Base-by-base conservation (phyloP, 1,140 invertebrate species). In the Glossosoma conforme region DNA sequence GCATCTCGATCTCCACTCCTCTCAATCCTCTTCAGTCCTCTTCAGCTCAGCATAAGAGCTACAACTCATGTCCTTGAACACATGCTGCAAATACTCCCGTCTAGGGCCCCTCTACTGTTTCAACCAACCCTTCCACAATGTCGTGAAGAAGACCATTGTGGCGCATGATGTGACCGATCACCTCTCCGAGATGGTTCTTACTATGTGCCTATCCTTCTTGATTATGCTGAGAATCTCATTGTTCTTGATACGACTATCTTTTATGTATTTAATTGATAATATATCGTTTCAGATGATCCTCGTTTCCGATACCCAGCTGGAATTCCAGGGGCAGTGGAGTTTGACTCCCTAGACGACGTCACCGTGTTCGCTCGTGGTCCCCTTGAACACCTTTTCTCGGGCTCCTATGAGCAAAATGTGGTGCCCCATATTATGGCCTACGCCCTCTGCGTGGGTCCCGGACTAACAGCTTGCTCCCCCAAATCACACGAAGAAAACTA, bases 341-440 rank as follows among this genome's bases (percentile, higher is more conserved):
- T 77, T 2, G 77, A 80, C 55, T 79, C 78, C 2, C 79, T 78
- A 11, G 79, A 81, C 33, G 80, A 82, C 63, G 79, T 80, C 0
- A 68, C 67, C 0, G 71, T 81, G 3, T 80, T 73, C 52, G 70
- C 76, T 8, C 65, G 56, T 2, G 79, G 79, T 1, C 79, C 78
- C 0, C 74, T 66, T 60, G 60, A 75, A 4, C 76, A 80, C 58
- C 64, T 77, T 10, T 75, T 80, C 21, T 67, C 65, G 21, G 77
- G 78, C 35, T 79, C 74, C 51, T 80, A 79, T 54, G 80, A 85
- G 51, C 83, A 86, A 56, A 77, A 70, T 52, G 67, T 76, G 9
- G 77, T 86, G n/a, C 80, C 83, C 0, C 76, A 81, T 18, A 58
- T 81, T n/a, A 81, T 85, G 71, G 80, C 74, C 1, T 81, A 78